Evolutionary conservation across 2,797 vertebrate genomes (phyloP), one percentile per base, ranked within the genome.

Genomic region (Hafferia zeledoni): DNA sequence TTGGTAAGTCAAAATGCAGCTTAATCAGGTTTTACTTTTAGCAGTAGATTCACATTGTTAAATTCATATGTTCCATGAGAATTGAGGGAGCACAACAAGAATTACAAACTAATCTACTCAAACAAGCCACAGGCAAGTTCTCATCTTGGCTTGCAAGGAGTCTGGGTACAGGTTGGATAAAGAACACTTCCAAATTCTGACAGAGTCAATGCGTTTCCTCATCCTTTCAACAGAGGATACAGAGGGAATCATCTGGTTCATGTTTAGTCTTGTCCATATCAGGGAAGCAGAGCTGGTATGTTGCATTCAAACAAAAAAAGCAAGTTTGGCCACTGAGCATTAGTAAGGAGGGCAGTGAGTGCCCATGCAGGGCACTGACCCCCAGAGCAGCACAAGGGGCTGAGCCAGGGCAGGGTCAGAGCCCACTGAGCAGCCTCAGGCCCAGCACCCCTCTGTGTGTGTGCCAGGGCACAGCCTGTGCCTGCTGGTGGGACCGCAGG

Each of bases 401-500:
- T 35, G 53, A 20, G 23, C 30, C n/a, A 44, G 64, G 53, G 41
- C 75, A 78, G 11, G 81, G 59, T 80, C 92, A 83, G 56, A 95
- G 56, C 83, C 70, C 86, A 59, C 75, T 87, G 56, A 89, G 52
- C 92, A 91, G 87, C 71, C 39, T 93, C 79, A 5, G 89, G 78
- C 56, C 67, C 93, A 90, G 57, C 70, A 12, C 64, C 95, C 83
- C 94, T 89, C 44, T 93, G 78, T 93, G 49, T 93, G 78, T 93
- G 92, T 49, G 89, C 63, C 3, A 90, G 90, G 56, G 79, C 89
- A 94, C 11, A 92, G 3, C 84, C 87, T 93, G 91, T 93, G 83
- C 77, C 94, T 95, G 83, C 93, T 39, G 88, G 70, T 75, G 90
- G 82, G 89, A 91, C 72, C 84, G 75, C 89, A 93, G 84, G 75